These are phyloP conservation scores for Asteroscopus sphinx DNA, from an alignment of 2,888 invertebrate species.

Conservation along the genomic window DNA sequence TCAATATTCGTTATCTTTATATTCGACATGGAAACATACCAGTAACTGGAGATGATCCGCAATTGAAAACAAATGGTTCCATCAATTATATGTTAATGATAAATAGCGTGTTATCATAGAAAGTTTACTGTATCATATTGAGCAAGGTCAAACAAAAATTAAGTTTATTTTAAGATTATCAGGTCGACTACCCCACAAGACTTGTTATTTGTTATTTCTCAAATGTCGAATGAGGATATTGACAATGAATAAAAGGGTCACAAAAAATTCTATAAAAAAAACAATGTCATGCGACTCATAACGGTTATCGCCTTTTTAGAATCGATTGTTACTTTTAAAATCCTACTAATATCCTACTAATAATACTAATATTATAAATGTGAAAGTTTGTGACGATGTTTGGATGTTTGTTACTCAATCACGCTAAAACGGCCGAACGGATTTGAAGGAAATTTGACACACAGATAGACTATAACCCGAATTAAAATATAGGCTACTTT, in stretches of 20 bases:
- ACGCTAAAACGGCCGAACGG: no score
- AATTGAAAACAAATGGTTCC: constrained; percentile 10
- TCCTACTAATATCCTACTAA: no score
- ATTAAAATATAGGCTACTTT: no score
- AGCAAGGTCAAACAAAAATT: constrained; percentile 14
- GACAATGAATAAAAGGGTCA: background rate
- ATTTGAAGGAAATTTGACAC: no score
- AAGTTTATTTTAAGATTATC: constrained; percentile 10
- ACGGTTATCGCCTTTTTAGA: no score
- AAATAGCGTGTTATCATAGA: constrained; percentile 11
- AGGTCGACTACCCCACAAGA: constrained; percentile 14
- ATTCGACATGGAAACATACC: constrained; percentile 5
- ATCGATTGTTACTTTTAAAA: no score
- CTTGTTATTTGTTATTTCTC: background rate
- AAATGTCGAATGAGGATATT: background rate
- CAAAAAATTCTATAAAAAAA: no score
- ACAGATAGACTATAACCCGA: no score
- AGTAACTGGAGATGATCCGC: constrained; percentile 2
- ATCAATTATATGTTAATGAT: constrained; percentile 8
- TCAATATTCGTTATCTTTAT: constrained; percentile 4
- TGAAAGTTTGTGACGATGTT: no score
- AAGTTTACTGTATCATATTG: constrained; percentile 8
- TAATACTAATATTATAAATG: no score
- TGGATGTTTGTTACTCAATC: no score
- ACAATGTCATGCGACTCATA: no score